Evolutionary conservation across 2,113 vertebrate species (phyloP).

Genomic region (Peromyscus polionotus): DNA sequence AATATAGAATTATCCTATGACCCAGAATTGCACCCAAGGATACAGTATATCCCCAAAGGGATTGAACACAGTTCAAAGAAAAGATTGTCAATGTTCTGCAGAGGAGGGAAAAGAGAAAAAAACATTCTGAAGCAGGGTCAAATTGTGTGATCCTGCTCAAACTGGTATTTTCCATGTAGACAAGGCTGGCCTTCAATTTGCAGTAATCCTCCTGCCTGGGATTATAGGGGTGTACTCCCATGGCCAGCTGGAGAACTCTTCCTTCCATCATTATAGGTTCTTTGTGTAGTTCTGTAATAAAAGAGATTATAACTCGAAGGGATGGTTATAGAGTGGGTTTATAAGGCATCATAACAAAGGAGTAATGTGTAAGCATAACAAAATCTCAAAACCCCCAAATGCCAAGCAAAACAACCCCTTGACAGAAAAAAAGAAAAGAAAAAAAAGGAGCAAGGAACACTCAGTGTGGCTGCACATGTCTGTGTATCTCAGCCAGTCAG

Average conservation of each 20-base stretch:
- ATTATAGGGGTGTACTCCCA: not conserved
- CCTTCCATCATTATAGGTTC: not conserved
- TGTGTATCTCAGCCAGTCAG: not conserved
- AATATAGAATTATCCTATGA: not conserved
- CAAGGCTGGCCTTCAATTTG: not conserved
- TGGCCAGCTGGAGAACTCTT: not conserved
- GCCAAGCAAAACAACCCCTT: not conserved
- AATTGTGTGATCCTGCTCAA: not conserved
- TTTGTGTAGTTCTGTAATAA: not conserved
- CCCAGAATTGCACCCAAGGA: not conserved
- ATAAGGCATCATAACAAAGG: not conserved
- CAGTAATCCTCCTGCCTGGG: not conserved
- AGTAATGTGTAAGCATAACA: not conserved
- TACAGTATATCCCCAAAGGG: not conserved
- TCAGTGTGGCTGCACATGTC: no score
- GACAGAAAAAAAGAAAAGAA: not conserved
- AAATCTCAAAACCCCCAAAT: no score
- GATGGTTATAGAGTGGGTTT: not conserved
- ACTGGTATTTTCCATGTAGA: not conserved
- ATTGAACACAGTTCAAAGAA: not conserved
- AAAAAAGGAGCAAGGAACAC: not conserved
- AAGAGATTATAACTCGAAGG: not conserved
- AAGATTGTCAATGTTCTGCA: not conserved
- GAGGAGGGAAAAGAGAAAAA: not conserved
- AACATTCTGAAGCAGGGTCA: not conserved